Evolutionary conservation across 1,140 invertebrate genomes (phyloP), one percentile per base, ranked within the genome.

Genomic region (Akabosia matsudoensis): DNA sequence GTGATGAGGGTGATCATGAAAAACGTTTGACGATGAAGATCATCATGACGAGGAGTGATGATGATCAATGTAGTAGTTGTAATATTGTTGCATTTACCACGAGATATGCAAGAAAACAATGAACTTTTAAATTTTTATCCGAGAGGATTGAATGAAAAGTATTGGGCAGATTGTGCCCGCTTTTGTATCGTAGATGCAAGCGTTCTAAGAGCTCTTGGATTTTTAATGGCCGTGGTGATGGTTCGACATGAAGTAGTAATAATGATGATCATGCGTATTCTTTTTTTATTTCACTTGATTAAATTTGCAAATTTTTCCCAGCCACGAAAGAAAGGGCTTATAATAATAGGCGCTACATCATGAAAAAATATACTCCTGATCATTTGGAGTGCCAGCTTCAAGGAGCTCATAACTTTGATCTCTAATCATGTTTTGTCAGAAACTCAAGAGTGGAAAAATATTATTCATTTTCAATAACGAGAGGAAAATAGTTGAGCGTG

Each of bases 61-160:
- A 45, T 45, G 37, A 45, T 45, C 37, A 18, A 45, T 18, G 7
- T 45, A 18, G 7, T 45, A 10, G 37, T 45, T 45, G 18, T 45
- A n/a, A n/a, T 45, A 18, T 45, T 61, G 14, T 61, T 61, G 4
- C 54, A 10, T 61, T 61, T 61, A n/a, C 54, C 24, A 61, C 18
- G n/a, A 61, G n/a, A n/a, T n/a, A n/a, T n/a, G 61, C 4, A 67
- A 2, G 30, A 31, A 10, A 67, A 67, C 61, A 67, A 30, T 30
- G 61, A 67, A 67, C 61, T 67, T 67, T 67, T 10, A 28, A 31
- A n/a, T n/a, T n/a, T n/a, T n/a, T n/a, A n/a, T n/a, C n/a, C n/a
- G n/a, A n/a, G n/a, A n/a, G n/a, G n/a, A n/a, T n/a, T n/a, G n/a
- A n/a, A n/a, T n/a, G n/a, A n/a, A n/a, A n/a, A n/a, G n/a, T n/a